Conservation (phyloP, 1,140 invertebrate genomes). For the Neuroterus valhalla region DNA sequence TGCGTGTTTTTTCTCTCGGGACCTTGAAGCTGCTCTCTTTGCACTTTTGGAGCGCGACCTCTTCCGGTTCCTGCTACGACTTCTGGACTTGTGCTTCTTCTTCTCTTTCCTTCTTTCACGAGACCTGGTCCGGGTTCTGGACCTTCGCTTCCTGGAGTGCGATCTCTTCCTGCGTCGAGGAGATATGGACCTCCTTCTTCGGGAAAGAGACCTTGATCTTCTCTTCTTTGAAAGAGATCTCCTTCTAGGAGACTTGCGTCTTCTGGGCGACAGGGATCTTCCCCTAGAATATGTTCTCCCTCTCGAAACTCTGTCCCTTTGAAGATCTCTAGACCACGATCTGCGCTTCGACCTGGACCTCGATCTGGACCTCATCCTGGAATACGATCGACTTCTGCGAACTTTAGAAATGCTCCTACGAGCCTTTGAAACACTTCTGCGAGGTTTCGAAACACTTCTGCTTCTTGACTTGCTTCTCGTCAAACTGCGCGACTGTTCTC, state of each 20-base stretch:
- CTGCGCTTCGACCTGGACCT: constrained; percentile 53
- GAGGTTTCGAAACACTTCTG: constrained; percentile 46
- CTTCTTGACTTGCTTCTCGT: constrained; percentile 57
- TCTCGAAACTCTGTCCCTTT: constrained; percentile 57
- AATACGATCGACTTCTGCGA: constrained; percentile 65
- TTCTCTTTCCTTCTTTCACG: constrained; percentile 68
- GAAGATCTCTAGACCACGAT: constrained; percentile 64
- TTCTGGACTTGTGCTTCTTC: constrained; percentile 67
- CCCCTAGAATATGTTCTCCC: constrained; percentile 62
- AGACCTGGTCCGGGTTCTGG: constrained; percentile 61
- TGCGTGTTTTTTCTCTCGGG: constrained; percentile 65
- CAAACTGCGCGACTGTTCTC: constrained; percentile 69
- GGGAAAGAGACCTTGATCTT: constrained; percentile 62
- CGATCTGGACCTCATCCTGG: constrained; percentile 65
- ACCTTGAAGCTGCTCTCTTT: constrained; percentile 54
- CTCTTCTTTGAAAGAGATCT: constrained; percentile 47
- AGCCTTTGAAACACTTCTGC: constrained; percentile 34
- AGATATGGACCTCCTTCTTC: constrained; percentile 53
- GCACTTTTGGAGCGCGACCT: constrained; percentile 43
- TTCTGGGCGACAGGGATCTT: constrained; percentile 57
- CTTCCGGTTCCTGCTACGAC: constrained; percentile 62
- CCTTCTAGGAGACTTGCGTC: constrained; percentile 43
- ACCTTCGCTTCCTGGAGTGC: constrained; percentile 52
- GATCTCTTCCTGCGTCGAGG: constrained; percentile 57
- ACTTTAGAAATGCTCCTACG: constrained; percentile 41